Conservation (phyloP, 2,113 vertebrate species). For the Galbula dea region DNA sequence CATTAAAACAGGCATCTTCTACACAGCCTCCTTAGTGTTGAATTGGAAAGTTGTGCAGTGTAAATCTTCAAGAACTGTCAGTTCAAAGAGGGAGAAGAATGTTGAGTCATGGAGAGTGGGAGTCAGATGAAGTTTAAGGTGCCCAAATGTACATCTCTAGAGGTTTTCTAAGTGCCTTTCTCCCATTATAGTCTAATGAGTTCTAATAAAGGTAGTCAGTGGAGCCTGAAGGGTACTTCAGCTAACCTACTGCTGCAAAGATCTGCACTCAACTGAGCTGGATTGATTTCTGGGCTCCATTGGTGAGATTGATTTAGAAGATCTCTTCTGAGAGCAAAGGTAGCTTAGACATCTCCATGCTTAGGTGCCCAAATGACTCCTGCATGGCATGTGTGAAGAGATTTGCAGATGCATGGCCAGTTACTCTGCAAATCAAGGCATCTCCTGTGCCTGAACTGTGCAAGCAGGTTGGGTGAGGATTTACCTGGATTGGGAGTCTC, state of each 20-base stretch:
- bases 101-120: slow-evolving; percentile 46
- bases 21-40: neutral
- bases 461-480: neutral
- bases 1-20: neutral
- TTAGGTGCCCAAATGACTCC: neutral
- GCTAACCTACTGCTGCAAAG: neutral
- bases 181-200: neutral
- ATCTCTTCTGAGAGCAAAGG: neutral
- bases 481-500: neutral
- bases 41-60: neutral
- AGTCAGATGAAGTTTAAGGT: slow-evolving; percentile 6
- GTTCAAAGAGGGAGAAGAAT: neutral
- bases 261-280: neutral
- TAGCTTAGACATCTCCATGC: neutral
- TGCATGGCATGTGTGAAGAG: neutral
- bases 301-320: neutral
- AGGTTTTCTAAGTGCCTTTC: neutral
- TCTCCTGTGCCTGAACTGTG: neutral
- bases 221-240: neutral
- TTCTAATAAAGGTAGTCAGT: neutral
- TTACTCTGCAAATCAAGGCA: neutral
- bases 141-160: neutral
- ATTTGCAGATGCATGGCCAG: neutral
- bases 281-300: neutral
- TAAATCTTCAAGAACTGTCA: neutral